Conservation (phyloP, 1,140 invertebrate species). For the Trichogramma pretiosum region DNA sequence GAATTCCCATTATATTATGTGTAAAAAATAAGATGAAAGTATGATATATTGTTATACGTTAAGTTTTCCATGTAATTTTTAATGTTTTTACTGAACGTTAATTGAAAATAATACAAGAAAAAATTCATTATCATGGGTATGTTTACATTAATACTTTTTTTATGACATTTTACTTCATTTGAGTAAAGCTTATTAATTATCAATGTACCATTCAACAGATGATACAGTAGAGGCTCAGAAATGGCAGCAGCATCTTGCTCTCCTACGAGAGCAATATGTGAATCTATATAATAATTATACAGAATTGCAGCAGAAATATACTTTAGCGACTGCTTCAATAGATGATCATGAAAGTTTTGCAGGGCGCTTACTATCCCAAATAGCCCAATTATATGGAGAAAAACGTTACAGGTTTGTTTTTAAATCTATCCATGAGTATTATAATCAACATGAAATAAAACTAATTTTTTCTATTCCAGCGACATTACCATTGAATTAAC, state of each 20-base stretch:
- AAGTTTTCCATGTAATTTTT: too few relatives aligned
- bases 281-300: slow-evolving; percentile 76
- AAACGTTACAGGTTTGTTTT: slow-evolving; percentile 61
- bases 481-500: slow-evolving; percentile 66
- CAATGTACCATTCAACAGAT: slow-evolving; percentile 2
- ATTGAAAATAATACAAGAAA: too few relatives aligned
- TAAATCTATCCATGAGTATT: background rate
- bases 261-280: slow-evolving; percentile 84
- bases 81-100: too few relatives aligned
- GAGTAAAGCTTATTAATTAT: background rate
- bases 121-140: too few relatives aligned
- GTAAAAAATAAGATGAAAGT: too few relatives aligned
- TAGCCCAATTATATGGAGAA: slow-evolving; percentile 71
- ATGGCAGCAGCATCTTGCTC: slow-evolving; percentile 74
- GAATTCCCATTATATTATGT: too few relatives aligned
- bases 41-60: too few relatives aligned
- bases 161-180: background rate
- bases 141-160: too few relatives aligned
- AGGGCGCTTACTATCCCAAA: slow-evolving; percentile 65
- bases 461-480: slow-evolving; percentile 45
- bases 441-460: background rate
- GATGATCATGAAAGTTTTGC: slow-evolving; percentile 67
- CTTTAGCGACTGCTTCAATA: slow-evolving; percentile 56
- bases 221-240: slow-evolving; percentile 49
- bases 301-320: slow-evolving; percentile 77